These are phyloP conservation scores for Aythya baeri DNA, from an alignment of 2,113 vertebrate species.

Conservation along the genomic window DNA sequence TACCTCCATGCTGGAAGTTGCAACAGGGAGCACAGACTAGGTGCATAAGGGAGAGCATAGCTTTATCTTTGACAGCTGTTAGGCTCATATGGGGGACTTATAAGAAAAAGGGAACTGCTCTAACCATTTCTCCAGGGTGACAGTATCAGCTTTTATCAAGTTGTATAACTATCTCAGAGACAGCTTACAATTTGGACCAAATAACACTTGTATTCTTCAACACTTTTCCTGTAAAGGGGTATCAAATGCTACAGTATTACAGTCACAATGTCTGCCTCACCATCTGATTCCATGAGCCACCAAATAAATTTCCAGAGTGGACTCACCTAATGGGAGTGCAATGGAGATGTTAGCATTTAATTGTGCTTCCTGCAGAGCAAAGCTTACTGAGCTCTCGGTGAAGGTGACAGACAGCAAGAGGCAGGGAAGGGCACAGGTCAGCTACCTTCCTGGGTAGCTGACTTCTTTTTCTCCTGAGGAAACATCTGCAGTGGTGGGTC, in stretches of 20 bases:
- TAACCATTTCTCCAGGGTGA: neutral
- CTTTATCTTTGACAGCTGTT: neutral
- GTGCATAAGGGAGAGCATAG: neutral
- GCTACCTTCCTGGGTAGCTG: neutral
- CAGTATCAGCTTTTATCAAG: neutral
- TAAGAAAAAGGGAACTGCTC: neutral
- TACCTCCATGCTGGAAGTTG: neutral
- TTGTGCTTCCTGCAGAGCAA: fast-evolving
- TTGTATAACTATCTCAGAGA: neutral
- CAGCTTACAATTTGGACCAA: neutral
- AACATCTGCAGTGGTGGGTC: neutral
- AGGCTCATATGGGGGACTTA: fast-evolving
- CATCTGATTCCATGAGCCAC: fast-evolving
- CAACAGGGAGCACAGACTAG: fast-evolving
- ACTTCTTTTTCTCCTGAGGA: neutral
- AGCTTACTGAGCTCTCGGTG: neutral
- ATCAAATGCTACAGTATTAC: neutral
- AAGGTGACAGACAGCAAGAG: neutral
- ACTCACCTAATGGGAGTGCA: neutral
- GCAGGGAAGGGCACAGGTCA: neutral
- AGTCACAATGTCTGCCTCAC: neutral
- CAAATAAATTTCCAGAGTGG: neutral
- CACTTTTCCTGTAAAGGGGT: neutral
- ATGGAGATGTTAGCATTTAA: fast-evolving
- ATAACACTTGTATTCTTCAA: too few relatives aligned